Percentiles rank a stretch among this genome's conserved stretches.
phyloP scores from a whole-genome alignment of 2,888 invertebrate species.

The Neoitamus cyanurus region DNA sequence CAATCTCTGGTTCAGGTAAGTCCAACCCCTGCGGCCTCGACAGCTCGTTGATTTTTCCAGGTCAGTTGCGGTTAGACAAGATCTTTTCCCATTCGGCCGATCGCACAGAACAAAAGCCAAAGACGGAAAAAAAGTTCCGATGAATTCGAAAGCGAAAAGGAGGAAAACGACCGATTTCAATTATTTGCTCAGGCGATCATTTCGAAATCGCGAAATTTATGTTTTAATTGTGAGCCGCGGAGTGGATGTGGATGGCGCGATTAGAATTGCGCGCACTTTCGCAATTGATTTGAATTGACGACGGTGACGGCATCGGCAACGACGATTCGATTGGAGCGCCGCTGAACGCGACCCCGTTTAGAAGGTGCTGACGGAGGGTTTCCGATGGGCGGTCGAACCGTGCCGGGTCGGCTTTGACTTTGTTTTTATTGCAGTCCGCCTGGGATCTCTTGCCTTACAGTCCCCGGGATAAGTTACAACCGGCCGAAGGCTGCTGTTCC shows the following conservation, averaged over 20 bases:
- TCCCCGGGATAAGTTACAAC: background rate
- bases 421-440: background rate
- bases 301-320: background rate
- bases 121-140: slow-evolving; percentile 28
- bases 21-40: slow-evolving; percentile 21
- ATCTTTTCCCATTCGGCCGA: slow-evolving; percentile 52
- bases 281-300: slow-evolving; percentile 26
- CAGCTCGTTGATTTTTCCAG: background rate
- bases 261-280: slow-evolving; percentile 21
- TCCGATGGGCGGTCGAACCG: background rate
- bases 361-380: background rate
- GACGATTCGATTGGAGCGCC: no score
- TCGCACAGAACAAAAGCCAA: slow-evolving; percentile 49
- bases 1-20: slow-evolving; percentile 66
- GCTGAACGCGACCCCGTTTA: background rate
- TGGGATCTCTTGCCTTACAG: background rate
- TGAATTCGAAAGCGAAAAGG: background rate
- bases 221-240: slow-evolving; percentile 31
- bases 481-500: background rate
- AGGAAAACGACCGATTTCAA: background rate
- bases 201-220: slow-evolving; percentile 38
- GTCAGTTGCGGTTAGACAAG: background rate
- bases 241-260: background rate
- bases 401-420: background rate
- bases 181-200: slow-evolving; percentile 15